Base-by-base conservation (phyloP, 37 sponge, comb jelly and placozoan species). In the Geodia barretti region DNA sequence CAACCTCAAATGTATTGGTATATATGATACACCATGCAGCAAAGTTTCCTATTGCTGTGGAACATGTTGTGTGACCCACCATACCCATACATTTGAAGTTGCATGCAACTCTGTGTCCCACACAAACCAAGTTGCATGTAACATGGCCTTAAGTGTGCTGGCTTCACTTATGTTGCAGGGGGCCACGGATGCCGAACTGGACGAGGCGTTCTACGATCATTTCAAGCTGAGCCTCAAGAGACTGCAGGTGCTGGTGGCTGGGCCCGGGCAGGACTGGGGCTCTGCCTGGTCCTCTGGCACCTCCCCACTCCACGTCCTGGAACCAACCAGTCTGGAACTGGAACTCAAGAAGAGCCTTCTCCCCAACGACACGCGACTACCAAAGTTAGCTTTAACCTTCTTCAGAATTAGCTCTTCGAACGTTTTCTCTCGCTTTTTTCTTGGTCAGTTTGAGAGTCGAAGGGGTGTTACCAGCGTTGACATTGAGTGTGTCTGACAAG, bases 161-260 rank as follows among this genome's bases (percentile, higher is more conserved):
- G n/a, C n/a, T n/a, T 26, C 67, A 8, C 26, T n/a, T 36, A 8
- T 11, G 8, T 30, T 61, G 2, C 67, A 94, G 87, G 32, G 71
- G n/a, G 95, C 95, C 32, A 68, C 88, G 2, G 24, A 63, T 58
- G 77, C 80, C 37, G 79, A 90, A 31, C 61, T 94, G 47, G 79
- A 90, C 19, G 84, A 80, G 14, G 85, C 91, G 17, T 87, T 84
- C 65, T 94, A 94, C 66, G 95, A 94, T 65, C 58, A 87, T 59
- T 94, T 90, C 65, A 81, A 77, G 43, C 43, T 94, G 2, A 64
- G 54, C 24, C 70, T 94, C 24, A 77, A 31, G n/a, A 58, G 76
- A 31, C 37, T 86, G 0, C 88, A 90, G 40, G 63, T 83, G 1
- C 30, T 86, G 4, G 64, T 93, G 60, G 84, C 87, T 9, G 76